Base-by-base conservation (phyloP, 2,797 vertebrate species). In the Anas bahamensis region DNA sequence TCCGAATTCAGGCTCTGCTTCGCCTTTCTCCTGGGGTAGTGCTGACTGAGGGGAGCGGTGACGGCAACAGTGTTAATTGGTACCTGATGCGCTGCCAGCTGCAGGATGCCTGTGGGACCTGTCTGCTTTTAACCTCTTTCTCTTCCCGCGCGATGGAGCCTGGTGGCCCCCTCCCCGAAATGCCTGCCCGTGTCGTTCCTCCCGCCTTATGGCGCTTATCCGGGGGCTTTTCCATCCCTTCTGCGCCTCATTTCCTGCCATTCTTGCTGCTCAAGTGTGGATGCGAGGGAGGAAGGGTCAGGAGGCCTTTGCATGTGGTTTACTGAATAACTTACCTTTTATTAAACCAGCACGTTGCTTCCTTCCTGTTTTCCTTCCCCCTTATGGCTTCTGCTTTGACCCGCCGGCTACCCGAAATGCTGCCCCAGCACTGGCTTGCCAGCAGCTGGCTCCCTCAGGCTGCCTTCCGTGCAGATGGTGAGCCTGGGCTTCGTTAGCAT, bases 161-260 rank as follows among this genome's bases (percentile, higher is more conserved):
- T 29, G 41, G 44, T 24, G 77, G 37, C 28, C 19, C 76, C 10
- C 33, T 53, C 60, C 82, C 59, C 66, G 68, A 94, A 92, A 70
- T 64, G 19, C n/a, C 50, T 29, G n/a, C 21, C 12, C 23, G 16
- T 95, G 77, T 60, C 88, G n/a, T 68, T 91, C 60, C 77, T 83
- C 83, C 90, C 6, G 37, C 84, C 89, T 81, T 77, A 28, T 4
- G 18, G 2, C 7, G 22, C 71, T 91, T 90, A 19, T 85, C 28
- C 76, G 2, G 7, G 64, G n/a, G 19, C 6, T 76, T 86, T 87
- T 91, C 85, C 75, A 83, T 90, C 86, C 73, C 52, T 94, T 86
- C 84, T 86, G 79, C 48, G 77, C 69, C 61, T 3, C 8, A 10
- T 92, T 97, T 97, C 95, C 95, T 94, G 87, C 81, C 28, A 88